phyloP scores from a whole-genome alignment of 23 tunicate genomes.

The Diplosoma virens region DNA sequence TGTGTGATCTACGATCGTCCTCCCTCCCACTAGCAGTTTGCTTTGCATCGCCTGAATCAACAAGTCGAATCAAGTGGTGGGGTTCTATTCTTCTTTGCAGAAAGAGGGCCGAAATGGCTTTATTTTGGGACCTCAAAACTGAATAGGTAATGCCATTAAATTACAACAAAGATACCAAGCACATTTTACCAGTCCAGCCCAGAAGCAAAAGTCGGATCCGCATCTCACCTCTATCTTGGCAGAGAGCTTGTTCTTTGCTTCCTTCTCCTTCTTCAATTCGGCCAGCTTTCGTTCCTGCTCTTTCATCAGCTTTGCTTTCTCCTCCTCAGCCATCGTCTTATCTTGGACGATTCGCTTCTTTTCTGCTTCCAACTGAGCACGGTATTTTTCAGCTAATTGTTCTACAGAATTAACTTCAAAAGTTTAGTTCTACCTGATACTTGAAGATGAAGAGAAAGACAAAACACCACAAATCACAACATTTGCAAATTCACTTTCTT shows the following conservation, averaged over 20 bases:
- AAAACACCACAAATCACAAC: too few species aligned
- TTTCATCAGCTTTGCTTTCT: slow-evolving; percentile 59
- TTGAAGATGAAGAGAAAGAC: neutral
- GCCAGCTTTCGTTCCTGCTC: slow-evolving; percentile 60
- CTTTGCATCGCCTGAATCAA: slow-evolving; percentile 86
- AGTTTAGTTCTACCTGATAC: too few species aligned
- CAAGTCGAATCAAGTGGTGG: neutral
- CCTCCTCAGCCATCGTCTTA: slow-evolving; percentile 85
- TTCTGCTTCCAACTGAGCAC: slow-evolving; percentile 69
- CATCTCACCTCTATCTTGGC: slow-evolving; percentile 81
- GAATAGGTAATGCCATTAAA: too few species aligned
- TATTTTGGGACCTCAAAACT: too few species aligned
- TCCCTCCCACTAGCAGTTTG: slow-evolving; percentile 91
- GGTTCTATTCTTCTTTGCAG: too few species aligned
- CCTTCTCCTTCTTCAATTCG: slow-evolving; percentile 64
- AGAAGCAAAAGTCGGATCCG: too few species aligned
- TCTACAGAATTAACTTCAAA: too few species aligned
- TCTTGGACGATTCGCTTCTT: slow-evolving; percentile 79
- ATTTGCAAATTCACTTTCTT: too few species aligned
- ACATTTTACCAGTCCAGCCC: too few species aligned
- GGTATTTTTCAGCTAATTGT: slow-evolving; percentile 62
- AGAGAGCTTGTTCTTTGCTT: slow-evolving; percentile 56
- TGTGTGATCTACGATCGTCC: slow-evolving; percentile 88
- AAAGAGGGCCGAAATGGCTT: too few species aligned
- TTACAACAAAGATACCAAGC: too few species aligned